These are phyloP conservation scores for Pleuronectes platessa DNA, from an alignment of 2,113 vertebrate genomes.

Conservation along the genomic window DNA sequence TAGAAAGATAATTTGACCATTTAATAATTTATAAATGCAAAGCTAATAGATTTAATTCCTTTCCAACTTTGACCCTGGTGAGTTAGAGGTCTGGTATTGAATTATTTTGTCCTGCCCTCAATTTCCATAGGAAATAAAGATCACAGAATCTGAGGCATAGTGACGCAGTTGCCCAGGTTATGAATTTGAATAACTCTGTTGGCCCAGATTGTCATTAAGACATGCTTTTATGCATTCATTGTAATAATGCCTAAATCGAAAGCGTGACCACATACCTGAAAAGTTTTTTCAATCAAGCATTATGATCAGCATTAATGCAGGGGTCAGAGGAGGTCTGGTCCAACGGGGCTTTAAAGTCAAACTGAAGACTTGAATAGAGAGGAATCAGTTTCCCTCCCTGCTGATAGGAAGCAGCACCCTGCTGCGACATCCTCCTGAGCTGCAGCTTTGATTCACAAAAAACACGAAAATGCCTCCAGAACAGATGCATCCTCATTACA, in stretches of 20 bases:
- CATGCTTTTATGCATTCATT: constrained; percentile 32
- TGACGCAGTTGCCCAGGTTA: constrained; percentile 49
- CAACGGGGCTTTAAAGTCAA: constrained; percentile 31
- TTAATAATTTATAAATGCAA: constrained; percentile 61
- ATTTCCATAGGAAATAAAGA: constrained; percentile 51
- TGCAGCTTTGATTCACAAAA: constrained; percentile 9
- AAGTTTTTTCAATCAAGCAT: constrained; percentile 18
- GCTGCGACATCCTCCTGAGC: background rate
- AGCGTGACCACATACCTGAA: constrained; percentile 15
- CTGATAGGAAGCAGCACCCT: background rate
- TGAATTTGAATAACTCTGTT: constrained; percentile 61
- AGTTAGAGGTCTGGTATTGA: constrained; percentile 53
- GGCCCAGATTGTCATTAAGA: constrained; percentile 52
- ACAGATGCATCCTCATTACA: background rate
- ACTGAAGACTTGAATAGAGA: constrained; percentile 1
- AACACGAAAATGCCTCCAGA: background rate
- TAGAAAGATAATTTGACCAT: constrained; percentile 5
- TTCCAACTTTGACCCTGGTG: constrained; percentile 25
- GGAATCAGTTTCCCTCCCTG: constrained; percentile 4
- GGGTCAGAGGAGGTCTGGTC: constrained; percentile 21
- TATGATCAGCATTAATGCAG: constrained; percentile 37
- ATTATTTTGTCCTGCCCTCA: constrained; percentile 58
- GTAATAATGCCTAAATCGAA: constrained; percentile 44
- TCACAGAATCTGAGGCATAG: constrained; percentile 35
- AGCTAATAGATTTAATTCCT: constrained; percentile 32